Evolutionary conservation across 2,888 invertebrate genomes (phyloP).

Genomic region (Dryomyza anilis): DNA sequence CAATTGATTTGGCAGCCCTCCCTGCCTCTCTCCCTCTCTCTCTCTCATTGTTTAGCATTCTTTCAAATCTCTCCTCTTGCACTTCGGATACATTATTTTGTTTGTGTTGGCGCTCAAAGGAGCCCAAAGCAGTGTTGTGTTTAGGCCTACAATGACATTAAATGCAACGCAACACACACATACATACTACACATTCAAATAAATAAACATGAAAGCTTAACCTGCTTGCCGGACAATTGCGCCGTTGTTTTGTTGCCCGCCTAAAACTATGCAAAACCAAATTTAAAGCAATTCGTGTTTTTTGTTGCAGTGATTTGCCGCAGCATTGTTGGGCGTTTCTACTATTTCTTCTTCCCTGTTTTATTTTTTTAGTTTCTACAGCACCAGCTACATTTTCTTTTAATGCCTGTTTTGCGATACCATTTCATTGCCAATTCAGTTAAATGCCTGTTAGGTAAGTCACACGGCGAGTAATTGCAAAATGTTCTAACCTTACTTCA

Average conservation of each 20-base stretch:
- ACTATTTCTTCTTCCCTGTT: not conserved
- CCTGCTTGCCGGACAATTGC: not conserved
- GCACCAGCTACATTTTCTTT: not conserved
- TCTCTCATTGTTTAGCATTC: no score
- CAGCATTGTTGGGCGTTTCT: constrained; percentile 18
- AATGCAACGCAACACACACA: constrained; percentile 1
- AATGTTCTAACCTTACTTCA: constrained; percentile 15
- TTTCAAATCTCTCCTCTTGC: no score
- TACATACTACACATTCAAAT: not conserved
- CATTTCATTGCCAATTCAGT: constrained; percentile 1
- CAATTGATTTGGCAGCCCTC: constrained; percentile 20
- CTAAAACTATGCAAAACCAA: constrained; percentile 24
- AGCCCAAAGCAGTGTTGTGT: not conserved
- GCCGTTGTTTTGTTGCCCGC: constrained; percentile 10
- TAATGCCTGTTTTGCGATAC: not conserved
- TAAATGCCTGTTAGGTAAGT: constrained; percentile 9
- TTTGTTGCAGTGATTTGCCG: constrained; percentile 14
- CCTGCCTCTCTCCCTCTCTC: not conserved
- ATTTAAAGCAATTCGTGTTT: not conserved
- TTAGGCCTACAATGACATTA: constrained; percentile 4
- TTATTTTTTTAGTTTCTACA: not conserved
- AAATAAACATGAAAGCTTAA: constrained; percentile 10
- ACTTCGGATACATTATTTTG: constrained; percentile 9
- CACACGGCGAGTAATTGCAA: constrained; percentile 5
- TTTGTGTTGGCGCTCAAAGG: not conserved